Base-by-base conservation (phyloP, 2,888 invertebrate genomes). In the Hoplodrina ambigua region DNA sequence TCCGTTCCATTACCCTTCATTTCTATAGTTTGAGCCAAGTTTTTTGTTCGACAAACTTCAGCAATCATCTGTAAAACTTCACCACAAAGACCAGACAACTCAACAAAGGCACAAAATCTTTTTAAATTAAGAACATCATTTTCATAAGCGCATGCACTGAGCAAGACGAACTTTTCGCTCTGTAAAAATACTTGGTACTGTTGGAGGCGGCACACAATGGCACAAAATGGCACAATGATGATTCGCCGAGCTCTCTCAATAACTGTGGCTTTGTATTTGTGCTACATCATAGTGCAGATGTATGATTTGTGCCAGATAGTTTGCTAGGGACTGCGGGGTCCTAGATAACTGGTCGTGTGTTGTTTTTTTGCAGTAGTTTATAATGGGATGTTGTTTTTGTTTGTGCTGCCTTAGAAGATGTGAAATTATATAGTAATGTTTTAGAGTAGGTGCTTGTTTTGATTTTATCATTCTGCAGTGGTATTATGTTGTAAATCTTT, bases 151-250 rank as follows among this genome's bases (percentile, higher is more conserved):
- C 62, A 57, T 76, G 80, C 76, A 73, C 59, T 72, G 76, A 69
- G 73, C 60, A 81, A 80, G 77, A 68, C 71, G 69, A 85, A 86
- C 82, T 83, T 84, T 86, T 80, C 68, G 46, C 84, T 77, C 59
- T 80, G 77, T 82, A 80, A 85, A 87, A 87, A 85, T 87, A 85
- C 85, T 86, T 86, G 77, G 76, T 72, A 57, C 41, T 66, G 65
- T 54, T 56, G 71, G 4, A 58, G 65, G 55, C 56, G 56, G 79
- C 53, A 78, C 72, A 75, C 2, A 67, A 66, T 41, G 56, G 61
- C 55, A 71, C 53, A 79, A 69, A 87, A 86, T 87, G 59, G 80
- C 57, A 82, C 82, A 80, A 78, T 83, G 75, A 73, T 75, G 69
- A 81, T 70, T 72, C 65, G 61, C 68, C 46, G 69, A 73, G 72